These are phyloP conservation scores for Cheilosia scutellata DNA, from an alignment of 2,888 invertebrate genomes.

Conservation along the genomic window DNA sequence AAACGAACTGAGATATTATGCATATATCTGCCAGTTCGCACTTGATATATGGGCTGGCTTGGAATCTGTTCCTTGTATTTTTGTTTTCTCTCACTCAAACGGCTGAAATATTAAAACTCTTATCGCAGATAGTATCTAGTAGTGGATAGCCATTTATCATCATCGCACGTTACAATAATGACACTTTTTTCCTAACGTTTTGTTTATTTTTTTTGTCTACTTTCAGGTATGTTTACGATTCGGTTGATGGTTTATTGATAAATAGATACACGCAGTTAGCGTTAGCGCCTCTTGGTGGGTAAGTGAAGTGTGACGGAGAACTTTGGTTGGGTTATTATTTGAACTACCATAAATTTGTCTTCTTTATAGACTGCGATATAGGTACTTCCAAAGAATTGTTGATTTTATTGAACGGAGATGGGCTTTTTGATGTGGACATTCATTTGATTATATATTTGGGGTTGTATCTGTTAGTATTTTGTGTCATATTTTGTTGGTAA, in stretches of 20 bases:
- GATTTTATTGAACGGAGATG: no score
- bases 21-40: conserved; percentile 30
- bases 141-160: conserved; percentile 52
- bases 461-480: no score
- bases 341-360: background rate
- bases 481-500: no score
- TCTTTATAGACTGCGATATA: background rate
- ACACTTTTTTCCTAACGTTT: conserved; percentile 36
- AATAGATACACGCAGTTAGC: conserved; percentile 28
- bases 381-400: no score
- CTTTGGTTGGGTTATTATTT: background rate
- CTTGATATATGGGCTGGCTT: conserved; percentile 33
- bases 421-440: no score
- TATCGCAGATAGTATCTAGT: conserved; percentile 39
- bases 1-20: conserved; percentile 15
- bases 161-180: conserved; percentile 41
- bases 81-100: background rate
- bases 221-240: conserved; percentile 67
- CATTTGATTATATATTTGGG: no score
- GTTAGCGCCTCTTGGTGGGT: conserved; percentile 48
- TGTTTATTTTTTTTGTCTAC: conserved; percentile 44
- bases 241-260: conserved; percentile 43
- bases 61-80: conserved; percentile 14
- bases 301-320: background rate
- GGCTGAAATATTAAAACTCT: conserved; percentile 18